phyloP scores from a whole-genome alignment of 2,113 vertebrate genomes.

The Cacatua alba region DNA sequence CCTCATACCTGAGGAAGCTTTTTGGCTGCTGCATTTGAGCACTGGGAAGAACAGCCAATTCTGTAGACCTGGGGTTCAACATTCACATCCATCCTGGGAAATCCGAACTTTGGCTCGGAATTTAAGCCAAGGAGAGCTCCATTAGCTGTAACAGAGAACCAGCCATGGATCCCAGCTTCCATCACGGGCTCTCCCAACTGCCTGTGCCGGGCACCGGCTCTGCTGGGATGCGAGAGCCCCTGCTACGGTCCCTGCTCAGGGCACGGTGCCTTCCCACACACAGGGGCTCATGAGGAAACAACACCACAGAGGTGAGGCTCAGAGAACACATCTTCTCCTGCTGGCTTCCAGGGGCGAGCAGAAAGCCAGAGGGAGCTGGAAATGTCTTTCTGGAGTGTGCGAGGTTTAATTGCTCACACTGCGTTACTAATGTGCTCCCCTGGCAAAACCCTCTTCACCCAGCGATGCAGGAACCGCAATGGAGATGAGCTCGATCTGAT shows the following conservation, averaged over 20 bases:
- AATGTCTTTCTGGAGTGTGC: rapidly evolving
- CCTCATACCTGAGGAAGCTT: neutral
- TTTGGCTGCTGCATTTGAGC: neutral
- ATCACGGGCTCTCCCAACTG: neutral
- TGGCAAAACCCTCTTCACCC: neutral
- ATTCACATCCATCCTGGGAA: neutral
- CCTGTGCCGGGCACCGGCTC: neutral
- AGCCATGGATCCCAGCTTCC: neutral
- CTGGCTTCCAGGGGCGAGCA: neutral
- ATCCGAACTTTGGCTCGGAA: neutral
- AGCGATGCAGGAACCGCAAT: neutral
- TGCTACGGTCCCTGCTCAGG: neutral
- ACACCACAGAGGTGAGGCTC: neutral
- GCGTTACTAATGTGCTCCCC: neutral
- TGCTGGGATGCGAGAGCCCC: neutral
- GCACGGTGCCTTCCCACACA: neutral
- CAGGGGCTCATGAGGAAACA: neutral
- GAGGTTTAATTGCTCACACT: neutral
- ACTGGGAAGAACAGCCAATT: neutral
- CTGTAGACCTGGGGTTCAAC: neutral
- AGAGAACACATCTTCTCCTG: neutral
- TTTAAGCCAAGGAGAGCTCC: neutral
- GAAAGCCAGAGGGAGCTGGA: neutral
- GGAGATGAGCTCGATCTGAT: neutral
- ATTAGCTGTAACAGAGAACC: neutral